Evolutionary conservation across 2,113 vertebrate genomes (phyloP).

Genomic region (Tragelaphus imberbis): DNA sequence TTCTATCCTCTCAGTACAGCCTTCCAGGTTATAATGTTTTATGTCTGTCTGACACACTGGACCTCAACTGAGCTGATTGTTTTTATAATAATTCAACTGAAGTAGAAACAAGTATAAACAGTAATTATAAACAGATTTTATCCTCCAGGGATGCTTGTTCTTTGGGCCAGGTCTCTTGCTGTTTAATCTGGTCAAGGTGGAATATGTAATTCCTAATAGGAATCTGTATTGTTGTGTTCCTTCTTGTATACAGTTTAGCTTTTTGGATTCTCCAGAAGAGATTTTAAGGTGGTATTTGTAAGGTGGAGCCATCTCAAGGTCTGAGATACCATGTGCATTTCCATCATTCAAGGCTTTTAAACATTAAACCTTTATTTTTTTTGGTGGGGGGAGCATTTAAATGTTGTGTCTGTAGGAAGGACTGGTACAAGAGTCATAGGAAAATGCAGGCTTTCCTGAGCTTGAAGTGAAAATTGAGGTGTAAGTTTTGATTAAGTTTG

Average conservation of each 20-base stretch:
- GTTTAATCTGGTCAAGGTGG: background rate
- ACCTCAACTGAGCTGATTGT: background rate
- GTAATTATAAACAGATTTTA: background rate
- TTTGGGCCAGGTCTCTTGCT: background rate
- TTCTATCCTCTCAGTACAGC: background rate
- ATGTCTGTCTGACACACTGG: background rate
- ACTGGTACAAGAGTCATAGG: background rate
- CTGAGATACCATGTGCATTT: background rate
- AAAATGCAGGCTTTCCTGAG: background rate
- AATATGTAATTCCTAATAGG: background rate
- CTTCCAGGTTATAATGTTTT: background rate
- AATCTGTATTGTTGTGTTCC: background rate
- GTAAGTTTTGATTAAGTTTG: background rate
- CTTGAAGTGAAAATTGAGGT: background rate
- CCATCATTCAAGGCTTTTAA: slow-evolving; percentile 20
- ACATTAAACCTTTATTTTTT: background rate
- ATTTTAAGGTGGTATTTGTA: slow-evolving; percentile 20
- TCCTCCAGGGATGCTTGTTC: background rate
- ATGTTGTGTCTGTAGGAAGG: slow-evolving; percentile 15
- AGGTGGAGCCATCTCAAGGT: background rate
- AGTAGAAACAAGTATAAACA: background rate
- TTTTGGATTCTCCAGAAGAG: background rate
- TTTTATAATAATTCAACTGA: background rate
- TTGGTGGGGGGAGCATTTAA: background rate
- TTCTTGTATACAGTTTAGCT: background rate